Conservation (phyloP, 2,888 invertebrate genomes). For the Heliconius ismenius region DNA sequence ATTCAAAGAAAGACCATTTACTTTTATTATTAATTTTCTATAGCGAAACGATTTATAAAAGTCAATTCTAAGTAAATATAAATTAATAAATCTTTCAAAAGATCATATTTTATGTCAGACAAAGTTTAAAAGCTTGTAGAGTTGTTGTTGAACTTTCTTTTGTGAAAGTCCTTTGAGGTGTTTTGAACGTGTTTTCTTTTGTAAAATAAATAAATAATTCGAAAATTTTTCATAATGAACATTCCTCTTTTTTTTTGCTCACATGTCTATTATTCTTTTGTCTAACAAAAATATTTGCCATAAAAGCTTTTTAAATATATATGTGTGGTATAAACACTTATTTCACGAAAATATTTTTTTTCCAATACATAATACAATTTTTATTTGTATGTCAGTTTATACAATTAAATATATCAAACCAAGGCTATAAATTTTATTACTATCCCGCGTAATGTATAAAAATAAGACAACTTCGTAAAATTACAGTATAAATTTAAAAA, state of each 20-base stretch:
- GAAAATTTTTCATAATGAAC: not conserved
- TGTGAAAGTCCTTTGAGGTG: conserved; percentile 3
- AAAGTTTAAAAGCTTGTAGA: not conserved
- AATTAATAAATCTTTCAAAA: conserved; percentile 11
- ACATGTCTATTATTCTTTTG: not conserved
- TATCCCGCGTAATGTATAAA: no score
- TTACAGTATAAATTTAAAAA: no score
- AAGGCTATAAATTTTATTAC: no score
- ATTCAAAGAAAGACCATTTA: not conserved
- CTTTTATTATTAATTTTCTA: not conserved
- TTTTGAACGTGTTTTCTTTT: not conserved
- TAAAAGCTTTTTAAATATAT: not conserved
- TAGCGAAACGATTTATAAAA: not conserved
- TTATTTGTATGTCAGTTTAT: no score
- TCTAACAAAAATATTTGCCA: not conserved
- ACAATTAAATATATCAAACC: no score
- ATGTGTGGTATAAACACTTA: not conserved
- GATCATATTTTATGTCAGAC: conserved; percentile 5
- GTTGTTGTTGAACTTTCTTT: conserved; percentile 7
- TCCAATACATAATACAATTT: no score
- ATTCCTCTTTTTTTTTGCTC: not conserved
- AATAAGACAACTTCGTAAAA: no score
- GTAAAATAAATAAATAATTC: not conserved
- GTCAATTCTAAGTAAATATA: not conserved
- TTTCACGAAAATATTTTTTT: no score